Evolutionary conservation across 2,113 vertebrate species (phyloP).

Genomic region (Calidris pygmaea): DNA sequence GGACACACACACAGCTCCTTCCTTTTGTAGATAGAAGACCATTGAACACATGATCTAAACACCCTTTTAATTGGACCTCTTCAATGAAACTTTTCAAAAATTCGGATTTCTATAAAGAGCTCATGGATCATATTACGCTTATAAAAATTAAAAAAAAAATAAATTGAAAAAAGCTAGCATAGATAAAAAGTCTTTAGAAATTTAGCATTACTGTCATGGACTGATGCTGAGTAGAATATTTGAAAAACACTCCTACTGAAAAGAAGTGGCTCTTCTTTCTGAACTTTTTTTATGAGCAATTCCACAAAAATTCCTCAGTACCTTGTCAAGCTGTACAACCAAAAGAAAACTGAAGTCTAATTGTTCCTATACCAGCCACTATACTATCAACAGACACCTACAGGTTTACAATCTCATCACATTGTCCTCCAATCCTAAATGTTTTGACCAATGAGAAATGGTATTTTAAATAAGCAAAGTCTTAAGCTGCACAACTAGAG

Average conservation of each 20-base stretch:
- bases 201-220: not conserved
- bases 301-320: not conserved
- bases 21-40: not conserved
- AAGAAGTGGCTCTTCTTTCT: not conserved
- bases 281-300: not conserved
- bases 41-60: not conserved
- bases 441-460: not conserved
- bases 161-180: rapidly evolving
- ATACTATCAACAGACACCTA: not conserved
- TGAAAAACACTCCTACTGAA: not conserved
- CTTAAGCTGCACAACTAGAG: not conserved
- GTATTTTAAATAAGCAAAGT: not conserved
- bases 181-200: not conserved
- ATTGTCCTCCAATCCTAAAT: not conserved
- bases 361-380: not conserved
- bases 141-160: not conserved
- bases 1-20: not conserved
- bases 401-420: not conserved
- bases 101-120: not conserved
- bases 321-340: not conserved
- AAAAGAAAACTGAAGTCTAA: not conserved
- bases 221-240: not conserved
- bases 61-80: not conserved
- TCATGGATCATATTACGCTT: not conserved
- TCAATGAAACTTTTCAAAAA: not conserved